A percentile compares a stretch with the other conserved stretches of the same genome.
These are phyloP conservation scores for Fratercula arctica DNA, from an alignment of 2,797 vertebrate species.

Conservation along the genomic window DNA sequence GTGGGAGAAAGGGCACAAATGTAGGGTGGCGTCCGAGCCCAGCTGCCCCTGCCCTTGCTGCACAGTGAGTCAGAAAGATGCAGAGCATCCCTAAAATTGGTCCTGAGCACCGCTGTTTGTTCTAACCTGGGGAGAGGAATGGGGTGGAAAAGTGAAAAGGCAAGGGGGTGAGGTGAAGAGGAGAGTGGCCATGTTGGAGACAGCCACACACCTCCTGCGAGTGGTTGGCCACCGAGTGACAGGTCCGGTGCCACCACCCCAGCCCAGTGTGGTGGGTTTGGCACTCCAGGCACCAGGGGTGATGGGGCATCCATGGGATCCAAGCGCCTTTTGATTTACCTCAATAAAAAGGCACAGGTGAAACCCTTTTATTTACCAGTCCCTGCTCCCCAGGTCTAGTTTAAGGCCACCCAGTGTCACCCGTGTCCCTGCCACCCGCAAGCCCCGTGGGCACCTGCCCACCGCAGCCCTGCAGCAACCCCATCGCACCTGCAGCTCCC, in stretches of 20 bases:
- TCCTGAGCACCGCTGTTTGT: neutral
- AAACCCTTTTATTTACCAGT: neutral
- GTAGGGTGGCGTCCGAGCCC: neutral
- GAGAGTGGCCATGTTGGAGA: neutral
- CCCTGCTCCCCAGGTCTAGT: neutral
- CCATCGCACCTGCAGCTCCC: neutral
- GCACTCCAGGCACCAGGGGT: fast-evolving
- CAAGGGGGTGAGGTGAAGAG: neutral
- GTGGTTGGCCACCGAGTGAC: fast-evolving
- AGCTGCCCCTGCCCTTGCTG: neutral
- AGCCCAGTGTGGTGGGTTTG: fast-evolving
- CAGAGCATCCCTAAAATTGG: neutral
- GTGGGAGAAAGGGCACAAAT: neutral
- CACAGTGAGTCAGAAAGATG: fast-evolving
- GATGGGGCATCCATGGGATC: neutral
- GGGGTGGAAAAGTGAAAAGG: neutral
- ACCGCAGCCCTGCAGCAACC: neutral
- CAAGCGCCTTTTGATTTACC: neutral
- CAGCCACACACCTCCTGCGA: fast-evolving
- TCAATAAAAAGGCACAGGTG: fast-evolving
- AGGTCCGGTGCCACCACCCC: neutral
- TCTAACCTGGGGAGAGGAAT: neutral
- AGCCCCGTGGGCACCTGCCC: neutral
- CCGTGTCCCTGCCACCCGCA: neutral
- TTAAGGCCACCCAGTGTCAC: neutral